Conservation (phyloP, 2,797 vertebrate species). For the Coregonus suidteri region DNA sequence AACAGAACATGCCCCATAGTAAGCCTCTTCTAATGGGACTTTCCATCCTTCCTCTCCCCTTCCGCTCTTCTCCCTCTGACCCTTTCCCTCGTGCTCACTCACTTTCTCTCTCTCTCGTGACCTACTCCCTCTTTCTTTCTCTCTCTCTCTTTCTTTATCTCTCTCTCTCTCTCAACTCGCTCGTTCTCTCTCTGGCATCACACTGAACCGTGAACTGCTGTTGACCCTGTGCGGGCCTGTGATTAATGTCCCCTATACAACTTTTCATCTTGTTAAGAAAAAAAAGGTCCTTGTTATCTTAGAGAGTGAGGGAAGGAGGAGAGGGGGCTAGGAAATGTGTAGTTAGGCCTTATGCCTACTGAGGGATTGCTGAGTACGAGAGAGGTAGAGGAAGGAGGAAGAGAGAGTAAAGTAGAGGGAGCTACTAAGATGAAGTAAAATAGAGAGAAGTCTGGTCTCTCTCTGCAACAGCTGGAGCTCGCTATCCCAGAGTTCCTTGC, state of each 20-base stretch:
- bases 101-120: constrained; percentile 15
- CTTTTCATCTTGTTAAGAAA: constrained; percentile 59
- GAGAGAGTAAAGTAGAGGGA: not conserved
- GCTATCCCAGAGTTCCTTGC: not conserved
- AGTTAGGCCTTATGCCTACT: constrained; percentile 32
- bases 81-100: constrained; percentile 7
- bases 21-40: constrained; percentile 17
- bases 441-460: not conserved
- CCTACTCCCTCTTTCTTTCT: constrained; percentile 15
- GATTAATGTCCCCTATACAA: constrained; percentile 65
- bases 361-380: constrained; percentile 9
- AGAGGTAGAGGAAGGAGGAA: not conserved
- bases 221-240: constrained; percentile 67
- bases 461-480: not conserved
- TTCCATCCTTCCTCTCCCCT: not conserved
- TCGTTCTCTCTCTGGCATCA: constrained; percentile 42
- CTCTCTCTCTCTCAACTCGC: constrained; percentile 19
- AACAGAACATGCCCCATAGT: not conserved
- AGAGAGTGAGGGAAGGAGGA: constrained; percentile 25
- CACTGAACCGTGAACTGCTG: constrained; percentile 63
- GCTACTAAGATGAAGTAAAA: too few relatives aligned
- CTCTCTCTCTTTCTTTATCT: constrained; percentile 16
- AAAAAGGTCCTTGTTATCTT: constrained; percentile 20
- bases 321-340: constrained; percentile 19
- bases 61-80: not conserved